Base-by-base conservation (phyloP, 2,113 vertebrate genomes). In the Argyrosomus japonicus region DNA sequence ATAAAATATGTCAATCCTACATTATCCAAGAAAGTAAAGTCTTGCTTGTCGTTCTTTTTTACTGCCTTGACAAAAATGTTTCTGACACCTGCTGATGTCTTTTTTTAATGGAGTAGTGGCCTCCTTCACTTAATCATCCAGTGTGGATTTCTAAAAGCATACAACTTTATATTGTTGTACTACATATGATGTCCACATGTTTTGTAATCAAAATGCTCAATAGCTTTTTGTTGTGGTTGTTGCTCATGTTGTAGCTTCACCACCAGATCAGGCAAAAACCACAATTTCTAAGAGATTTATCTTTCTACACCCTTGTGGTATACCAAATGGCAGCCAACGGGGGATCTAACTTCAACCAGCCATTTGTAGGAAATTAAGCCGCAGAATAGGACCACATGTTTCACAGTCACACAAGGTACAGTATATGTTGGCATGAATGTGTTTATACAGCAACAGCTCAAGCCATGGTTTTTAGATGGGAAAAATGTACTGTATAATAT, bases 371-470 rank as follows among this genome's bases (percentile, higher is more conserved):
- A 84, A 73, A 79, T 68, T 75, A 77, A 87, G 77, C 87, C 74
- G 2, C 71, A 88, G 87, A 89, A 77, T 60, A 79, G 86, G 68
- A 89, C 87, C 91, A 91, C 85, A 89, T 91, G 91, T 91, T 92
- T 77, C 76, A 62, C 74, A 63, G 77, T 81, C 61, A 65, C 77
- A 79, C 75, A 61, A 83, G 71, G 84, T 88, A 79, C 69, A 88
- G 84, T 88, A 79, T 71, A 88, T 68, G 72, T 79, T n/a, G 73
- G 63, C 53, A 76, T 64, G 9, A 47, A 75, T 56, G 74, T 80
- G 82, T 79, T 87, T 78, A 63, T 79, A 73, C 50, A 75, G 77
- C 64, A 84, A 29, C 72, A 79, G 75, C 51, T 75, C 27, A 29
- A 85, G 68, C 83, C 71, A 68, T 64, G 72, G 74, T 82, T 83